phyloP scores from a whole-genome alignment of 2,888 invertebrate genomes.

The Pterostichus madidus region DNA sequence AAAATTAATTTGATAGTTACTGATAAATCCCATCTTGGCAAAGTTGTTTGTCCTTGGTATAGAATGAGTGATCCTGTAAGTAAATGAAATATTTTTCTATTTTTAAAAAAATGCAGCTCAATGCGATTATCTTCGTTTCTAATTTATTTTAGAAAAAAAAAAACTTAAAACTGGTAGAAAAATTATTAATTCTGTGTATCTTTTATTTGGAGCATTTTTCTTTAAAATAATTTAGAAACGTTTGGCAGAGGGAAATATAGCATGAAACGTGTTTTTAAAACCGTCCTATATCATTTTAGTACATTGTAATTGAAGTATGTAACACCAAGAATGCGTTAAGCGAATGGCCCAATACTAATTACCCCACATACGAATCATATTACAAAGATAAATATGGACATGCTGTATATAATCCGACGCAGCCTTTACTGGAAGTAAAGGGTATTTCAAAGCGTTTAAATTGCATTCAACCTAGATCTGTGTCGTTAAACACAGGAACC shows the following conservation, averaged over 20 bases:
- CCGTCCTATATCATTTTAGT: constrained; percentile 73
- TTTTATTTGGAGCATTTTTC: too few relatives aligned
- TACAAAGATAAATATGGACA: constrained; percentile 86
- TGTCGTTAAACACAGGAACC: constrained; percentile 68
- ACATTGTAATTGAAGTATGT: constrained; percentile 86
- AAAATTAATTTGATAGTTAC: constrained; percentile 79
- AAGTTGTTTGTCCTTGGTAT: constrained; percentile 94
- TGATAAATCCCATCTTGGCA: constrained; percentile 82
- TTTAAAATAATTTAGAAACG: background rate
- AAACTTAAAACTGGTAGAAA: too few relatives aligned
- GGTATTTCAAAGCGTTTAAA: constrained; percentile 81
- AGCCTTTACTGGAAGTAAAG: constrained; percentile 91
- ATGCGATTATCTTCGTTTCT: too few relatives aligned
- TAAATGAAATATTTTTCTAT: constrained; percentile 44
- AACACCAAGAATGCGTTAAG: constrained; percentile 83
- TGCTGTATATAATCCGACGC: constrained; percentile 81
- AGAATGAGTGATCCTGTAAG: constrained; percentile 78
- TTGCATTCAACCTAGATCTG: constrained; percentile 80
- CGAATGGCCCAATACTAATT: constrained; percentile 82
- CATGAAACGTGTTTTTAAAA: too few relatives aligned
- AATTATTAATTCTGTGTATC: too few relatives aligned
- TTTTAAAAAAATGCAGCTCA: too few relatives aligned
- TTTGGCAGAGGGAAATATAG: too few relatives aligned
- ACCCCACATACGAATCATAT: constrained; percentile 85
- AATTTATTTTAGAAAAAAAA: too few relatives aligned